Conservation (phyloP, 1,140 invertebrate species). For the Rhyacophila brunnea region DNA sequence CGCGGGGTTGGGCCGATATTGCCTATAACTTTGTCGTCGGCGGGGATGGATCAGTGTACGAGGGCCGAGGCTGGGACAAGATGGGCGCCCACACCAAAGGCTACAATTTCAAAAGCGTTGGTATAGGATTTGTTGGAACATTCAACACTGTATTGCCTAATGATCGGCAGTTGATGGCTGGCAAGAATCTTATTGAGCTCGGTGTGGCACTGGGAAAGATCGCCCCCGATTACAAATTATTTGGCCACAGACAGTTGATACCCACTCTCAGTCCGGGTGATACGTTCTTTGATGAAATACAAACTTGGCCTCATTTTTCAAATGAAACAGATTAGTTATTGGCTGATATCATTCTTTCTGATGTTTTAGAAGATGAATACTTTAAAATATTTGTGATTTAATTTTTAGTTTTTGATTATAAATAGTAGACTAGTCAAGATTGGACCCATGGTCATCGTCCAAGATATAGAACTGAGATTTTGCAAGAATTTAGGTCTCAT, state of each 20-base stretch:
- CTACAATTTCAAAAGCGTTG: conserved; percentile 64
- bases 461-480: too few species aligned
- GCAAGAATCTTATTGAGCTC: conserved; percentile 54
- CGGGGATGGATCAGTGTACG: conserved; percentile 68
- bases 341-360: too few species aligned
- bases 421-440: too few species aligned
- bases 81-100: conserved; percentile 64
- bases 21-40: conserved; percentile 76
- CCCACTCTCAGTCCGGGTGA: conserved; percentile 64
- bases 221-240: conserved; percentile 56
- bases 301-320: conserved; percentile 60
- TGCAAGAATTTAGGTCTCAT: too few species aligned
- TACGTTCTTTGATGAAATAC: conserved; percentile 55
- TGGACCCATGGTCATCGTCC: too few species aligned
- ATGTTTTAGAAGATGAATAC: too few species aligned
- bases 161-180: conserved; percentile 54
- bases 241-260: conserved; percentile 62
- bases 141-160: conserved; percentile 53
- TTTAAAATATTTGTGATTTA: too few species aligned
- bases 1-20: conserved; percentile 53
- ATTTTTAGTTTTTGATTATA: too few species aligned
- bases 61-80: conserved; percentile 65
- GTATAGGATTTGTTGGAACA: conserved; percentile 69
- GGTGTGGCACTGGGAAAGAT: conserved; percentile 57
- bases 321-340: neutral